phyloP scores from a whole-genome alignment of 2,888 invertebrate genomes.

The Physocephala rufipes region DNA sequence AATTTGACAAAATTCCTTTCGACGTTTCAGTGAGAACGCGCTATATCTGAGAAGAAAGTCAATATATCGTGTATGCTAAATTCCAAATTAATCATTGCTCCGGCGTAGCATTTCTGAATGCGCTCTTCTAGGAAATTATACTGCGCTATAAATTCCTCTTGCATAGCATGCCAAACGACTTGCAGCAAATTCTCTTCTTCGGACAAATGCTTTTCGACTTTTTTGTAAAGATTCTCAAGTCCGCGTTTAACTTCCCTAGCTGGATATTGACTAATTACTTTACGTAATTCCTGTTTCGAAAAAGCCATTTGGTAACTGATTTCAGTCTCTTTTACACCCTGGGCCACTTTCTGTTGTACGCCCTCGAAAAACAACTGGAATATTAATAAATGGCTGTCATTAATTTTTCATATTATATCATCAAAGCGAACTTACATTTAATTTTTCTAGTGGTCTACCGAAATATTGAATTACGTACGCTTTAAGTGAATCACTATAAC shows the following conservation, averaged over 20 bases:
- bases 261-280: constrained; percentile 94
- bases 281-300: constrained; percentile 94
- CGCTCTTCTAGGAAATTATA: constrained; percentile 92
- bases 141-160: constrained; percentile 97
- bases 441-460: constrained; percentile 89
- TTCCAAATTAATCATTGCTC: constrained; percentile 91
- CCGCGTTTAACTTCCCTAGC: constrained; percentile 92
- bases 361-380: constrained; percentile 93
- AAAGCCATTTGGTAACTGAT: constrained; percentile 97
- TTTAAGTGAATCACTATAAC: constrained; percentile 88
- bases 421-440: constrained; percentile 74
- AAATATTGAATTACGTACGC: constrained; percentile 95
- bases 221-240: constrained; percentile 90
- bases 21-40: constrained; percentile 81
- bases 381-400: background rate
- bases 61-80: constrained; percentile 96
- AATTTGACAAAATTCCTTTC: background rate
- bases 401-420: background rate
- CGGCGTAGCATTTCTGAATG: constrained; percentile 95
- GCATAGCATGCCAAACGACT: constrained; percentile 99
- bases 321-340: constrained; percentile 96
- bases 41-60: constrained; percentile 97
- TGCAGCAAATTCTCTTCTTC: constrained; percentile 91
- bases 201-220: constrained; percentile 96
- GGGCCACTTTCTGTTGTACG: constrained; percentile 90